Base-by-base conservation (phyloP, 2,888 invertebrate genomes). In the Tenthredo mesomela region DNA sequence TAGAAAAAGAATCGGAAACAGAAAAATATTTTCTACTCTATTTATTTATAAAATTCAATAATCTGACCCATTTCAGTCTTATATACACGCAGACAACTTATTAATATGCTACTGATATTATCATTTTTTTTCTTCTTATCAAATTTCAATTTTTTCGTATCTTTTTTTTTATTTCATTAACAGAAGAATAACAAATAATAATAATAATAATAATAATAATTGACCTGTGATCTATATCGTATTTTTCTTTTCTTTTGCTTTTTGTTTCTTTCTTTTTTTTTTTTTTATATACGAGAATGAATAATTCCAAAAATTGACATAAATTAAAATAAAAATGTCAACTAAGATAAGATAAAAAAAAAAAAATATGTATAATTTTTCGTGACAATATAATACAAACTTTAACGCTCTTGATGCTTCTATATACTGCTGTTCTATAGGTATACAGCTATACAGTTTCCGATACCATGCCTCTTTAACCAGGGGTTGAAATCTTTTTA, bases 401-500 rank as follows among this genome's bases (percentile, higher is more conserved):
- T n/a, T 7, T 54, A n/a, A 54, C 54, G 7, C n/a, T 54, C n/a
- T 54, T n/a, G n/a, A 7, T n/a, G 54, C 54, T 54, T 7, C n/a
- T 6, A 0, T 2, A 29, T n/a, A n/a, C n/a, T n/a, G 29, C 54
- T 54, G 6, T 7, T n/a, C 54, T 54, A 18, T 29, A 29, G 1
- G 1, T 1, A 29, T 54, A 54, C 37, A 37, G 37, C 37, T 50
- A n/a, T 50, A n/a, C n/a, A 7, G 54, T 54, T 54, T 54, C n/a
- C n/a, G n/a, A 54, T 54, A 54, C 54, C n/a, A 15, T 47, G 54
- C n/a, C 54, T 7, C n/a, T 54, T 54, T 61, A 61, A 61, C 61
- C 25, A 61, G 61, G 61, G 61, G 61, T 61, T 67, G 67, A 67
- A 67, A 67, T 67, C 33, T 67, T 67, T 67, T 33, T 67, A 67